A percentile compares a stretch with the other conserved stretches of the same genome.
These are phyloP conservation scores for Sebastes wilsoni DNA, from an alignment of 2,797 vertebrate species.

Conservation along the genomic window DNA sequence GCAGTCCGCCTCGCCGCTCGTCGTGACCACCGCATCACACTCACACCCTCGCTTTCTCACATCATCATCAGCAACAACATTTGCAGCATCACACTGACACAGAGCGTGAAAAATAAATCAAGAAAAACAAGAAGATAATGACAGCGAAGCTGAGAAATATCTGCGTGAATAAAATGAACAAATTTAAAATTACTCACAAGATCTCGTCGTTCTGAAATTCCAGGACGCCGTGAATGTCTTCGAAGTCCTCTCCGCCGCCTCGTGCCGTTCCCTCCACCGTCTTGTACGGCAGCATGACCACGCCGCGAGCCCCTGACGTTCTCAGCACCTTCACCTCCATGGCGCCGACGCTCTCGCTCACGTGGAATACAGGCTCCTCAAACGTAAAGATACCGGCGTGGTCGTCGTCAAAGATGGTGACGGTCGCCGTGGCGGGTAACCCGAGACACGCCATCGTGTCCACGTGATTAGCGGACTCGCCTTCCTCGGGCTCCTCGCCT, in stretches of 20 bases:
- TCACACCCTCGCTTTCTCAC: slow-evolving; percentile 43
- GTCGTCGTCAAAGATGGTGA: slow-evolving; percentile 98
- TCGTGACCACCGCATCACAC: slow-evolving; percentile 66
- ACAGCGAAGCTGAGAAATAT: slow-evolving; percentile 2
- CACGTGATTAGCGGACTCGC: slow-evolving; percentile 87
- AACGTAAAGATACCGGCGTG: slow-evolving; percentile 99
- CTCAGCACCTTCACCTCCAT: slow-evolving; percentile 98
- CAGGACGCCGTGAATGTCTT: slow-evolving; percentile 92
- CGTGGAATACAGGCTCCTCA: slow-evolving; percentile 92
- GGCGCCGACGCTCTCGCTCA: slow-evolving; percentile 95
- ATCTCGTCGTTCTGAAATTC: slow-evolving; percentile 99
- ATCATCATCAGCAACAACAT: slow-evolving; percentile 27
- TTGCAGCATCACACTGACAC: slow-evolving; percentile 20
- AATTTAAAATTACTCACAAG: slow-evolving; percentile 88
- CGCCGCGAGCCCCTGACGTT: slow-evolving; percentile 95
- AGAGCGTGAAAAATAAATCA: not conserved
- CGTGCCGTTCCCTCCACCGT: slow-evolving; percentile 94
- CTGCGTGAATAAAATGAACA: not conserved
- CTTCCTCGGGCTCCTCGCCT: slow-evolving; percentile 82
- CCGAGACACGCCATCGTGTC: slow-evolving; percentile 89
- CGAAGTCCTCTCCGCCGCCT: slow-evolving; percentile 96
- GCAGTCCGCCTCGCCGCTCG: slow-evolving; percentile 45
- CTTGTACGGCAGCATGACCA: slow-evolving; percentile 95
- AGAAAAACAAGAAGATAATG: slow-evolving; percentile 5
- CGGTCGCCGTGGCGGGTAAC: slow-evolving; percentile 88